Conservation (phyloP, 2,888 invertebrate species). For the Agrochola circellaris region DNA sequence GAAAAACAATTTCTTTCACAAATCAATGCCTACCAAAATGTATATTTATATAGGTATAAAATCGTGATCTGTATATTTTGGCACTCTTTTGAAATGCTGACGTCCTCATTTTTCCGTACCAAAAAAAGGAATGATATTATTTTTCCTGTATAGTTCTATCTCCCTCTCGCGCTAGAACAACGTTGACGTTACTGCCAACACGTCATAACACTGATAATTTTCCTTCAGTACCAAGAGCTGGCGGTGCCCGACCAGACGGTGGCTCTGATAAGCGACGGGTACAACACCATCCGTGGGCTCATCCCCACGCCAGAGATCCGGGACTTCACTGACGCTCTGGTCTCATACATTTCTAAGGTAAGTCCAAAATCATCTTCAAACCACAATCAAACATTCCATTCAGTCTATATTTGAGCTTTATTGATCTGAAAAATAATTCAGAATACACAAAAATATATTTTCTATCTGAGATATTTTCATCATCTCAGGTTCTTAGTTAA, state of each 20-base stretch:
- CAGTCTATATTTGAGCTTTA: neutral
- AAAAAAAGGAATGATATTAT: neutral
- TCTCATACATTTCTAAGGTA: constrained; percentile 92
- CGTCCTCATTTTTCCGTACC: neutral
- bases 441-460: neutral
- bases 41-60: neutral
- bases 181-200: neutral
- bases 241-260: constrained; percentile 91
- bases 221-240: constrained; percentile 80
- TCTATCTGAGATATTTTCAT: neutral
- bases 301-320: constrained; percentile 92
- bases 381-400: neutral
- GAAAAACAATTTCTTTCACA: neutral
- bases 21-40: neutral
- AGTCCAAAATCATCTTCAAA: constrained; percentile 11
- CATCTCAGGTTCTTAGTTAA: no score
- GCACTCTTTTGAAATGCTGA: neutral
- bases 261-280: constrained; percentile 89
- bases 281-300: constrained; percentile 89
- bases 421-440: neutral
- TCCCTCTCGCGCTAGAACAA: neutral
- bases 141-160: no score
- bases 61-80: neutral
- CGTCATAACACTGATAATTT: neutral
- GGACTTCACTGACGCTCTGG: constrained; percentile 91